Percentiles rank a stretch among this genome's conserved stretches.
Conservation (phyloP, 2,113 vertebrate species). For the Cranoglanis bouderius region DNA sequence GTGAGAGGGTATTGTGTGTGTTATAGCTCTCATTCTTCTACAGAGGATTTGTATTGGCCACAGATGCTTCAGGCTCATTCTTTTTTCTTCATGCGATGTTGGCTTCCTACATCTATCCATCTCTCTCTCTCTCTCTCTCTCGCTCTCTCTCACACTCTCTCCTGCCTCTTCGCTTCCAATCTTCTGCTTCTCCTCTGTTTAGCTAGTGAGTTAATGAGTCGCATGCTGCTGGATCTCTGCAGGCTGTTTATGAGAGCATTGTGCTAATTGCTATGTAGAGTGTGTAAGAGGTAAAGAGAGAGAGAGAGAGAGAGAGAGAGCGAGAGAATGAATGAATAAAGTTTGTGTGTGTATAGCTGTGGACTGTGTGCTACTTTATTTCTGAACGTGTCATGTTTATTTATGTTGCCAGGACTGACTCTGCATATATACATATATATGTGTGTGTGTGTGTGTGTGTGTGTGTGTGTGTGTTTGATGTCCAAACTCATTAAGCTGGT, state of each 20-base stretch:
- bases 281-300: neutral
- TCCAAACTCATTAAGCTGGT: too few species aligned
- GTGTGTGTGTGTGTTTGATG: neutral
- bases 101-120: neutral
- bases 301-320: neutral
- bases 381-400: neutral
- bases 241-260: conserved; percentile 15
- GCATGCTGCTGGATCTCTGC: conserved; percentile 24
- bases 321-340: neutral
- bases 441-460: neutral
- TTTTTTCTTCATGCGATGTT: neutral
- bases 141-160: conserved; percentile 10
- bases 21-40: neutral
- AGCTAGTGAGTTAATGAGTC: conserved; percentile 18
- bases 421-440: too few species aligned
- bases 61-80: neutral
- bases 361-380: neutral
- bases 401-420: neutral
- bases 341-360: neutral
- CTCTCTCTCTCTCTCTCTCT: neutral
- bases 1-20: neutral
- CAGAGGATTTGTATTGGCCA: neutral
- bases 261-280: conserved; percentile 30
- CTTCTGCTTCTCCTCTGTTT: neutral
- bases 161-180: neutral